Evolutionary conservation across 2,888 invertebrate genomes (phyloP).

Genomic region (Tenthredo mesomela): DNA sequence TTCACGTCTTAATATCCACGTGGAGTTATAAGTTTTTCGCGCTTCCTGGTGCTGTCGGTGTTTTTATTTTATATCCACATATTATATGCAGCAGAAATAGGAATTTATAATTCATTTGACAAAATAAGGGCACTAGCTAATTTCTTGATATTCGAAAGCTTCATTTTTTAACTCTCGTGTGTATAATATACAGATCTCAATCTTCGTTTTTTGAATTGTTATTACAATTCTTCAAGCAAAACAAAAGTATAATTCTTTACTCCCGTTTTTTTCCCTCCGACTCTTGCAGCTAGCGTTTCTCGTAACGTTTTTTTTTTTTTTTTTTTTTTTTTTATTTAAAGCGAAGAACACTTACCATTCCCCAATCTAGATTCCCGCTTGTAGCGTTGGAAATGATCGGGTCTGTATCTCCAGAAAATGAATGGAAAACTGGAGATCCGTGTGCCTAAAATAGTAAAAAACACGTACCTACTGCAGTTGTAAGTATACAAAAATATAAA

Average conservation of each 20-base stretch:
- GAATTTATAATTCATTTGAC: neutral
- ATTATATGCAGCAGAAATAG: neutral
- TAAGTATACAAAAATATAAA: neutral
- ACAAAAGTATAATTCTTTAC: neutral
- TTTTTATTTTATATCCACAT: neutral
- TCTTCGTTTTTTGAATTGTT: no score
- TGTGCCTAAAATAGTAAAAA: constrained; percentile 1
- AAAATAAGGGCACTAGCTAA: no score
- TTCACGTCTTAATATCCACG: constrained; percentile 27
- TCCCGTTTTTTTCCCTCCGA: neutral
- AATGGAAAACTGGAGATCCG: neutral
- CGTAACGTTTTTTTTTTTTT: neutral
- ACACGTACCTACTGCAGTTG: neutral
- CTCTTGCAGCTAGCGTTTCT: neutral
- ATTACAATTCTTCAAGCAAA: neutral
- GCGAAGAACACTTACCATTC: constrained; percentile 70
- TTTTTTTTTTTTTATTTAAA: neutral
- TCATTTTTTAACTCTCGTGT: no score
- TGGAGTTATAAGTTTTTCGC: neutral
- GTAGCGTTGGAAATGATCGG: constrained; percentile 52
- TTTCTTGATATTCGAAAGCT: no score
- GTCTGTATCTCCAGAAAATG: constrained; percentile 1
- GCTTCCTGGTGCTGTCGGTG: neutral
- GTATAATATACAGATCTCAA: no score
- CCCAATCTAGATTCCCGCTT: constrained; percentile 70